Conservation (phyloP, 2,797 vertebrate species). For the Hyperoplus immaculatus region DNA sequence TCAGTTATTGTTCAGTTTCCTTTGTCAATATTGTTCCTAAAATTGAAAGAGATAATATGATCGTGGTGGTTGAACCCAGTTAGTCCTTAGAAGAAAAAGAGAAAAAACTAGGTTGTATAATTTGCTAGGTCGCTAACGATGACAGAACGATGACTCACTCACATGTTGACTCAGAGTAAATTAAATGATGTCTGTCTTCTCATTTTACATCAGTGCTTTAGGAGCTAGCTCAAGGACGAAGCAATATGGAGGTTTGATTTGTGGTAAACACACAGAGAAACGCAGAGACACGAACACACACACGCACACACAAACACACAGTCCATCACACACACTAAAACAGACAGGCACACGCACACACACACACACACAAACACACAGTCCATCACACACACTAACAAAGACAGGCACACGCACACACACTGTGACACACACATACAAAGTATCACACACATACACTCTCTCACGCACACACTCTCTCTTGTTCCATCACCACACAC, state of each 20-base stretch:
- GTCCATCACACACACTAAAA: too few relatives aligned
- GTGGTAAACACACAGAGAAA: conserved; percentile 29
- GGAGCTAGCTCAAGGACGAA: conserved; percentile 60
- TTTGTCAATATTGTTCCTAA: conserved; percentile 18
- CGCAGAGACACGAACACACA: neutral
- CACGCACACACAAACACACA: neutral
- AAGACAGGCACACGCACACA: neutral
- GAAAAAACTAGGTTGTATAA: conserved; percentile 13
- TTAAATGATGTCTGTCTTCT: conserved; percentile 46
- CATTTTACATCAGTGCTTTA: conserved; percentile 39
- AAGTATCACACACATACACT: neutral
- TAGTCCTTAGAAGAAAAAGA: neutral
- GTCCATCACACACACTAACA: too few relatives aligned
- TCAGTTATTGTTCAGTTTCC: conserved; percentile 10
- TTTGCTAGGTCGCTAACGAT: conserved; percentile 38
- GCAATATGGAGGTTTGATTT: conserved; percentile 49
- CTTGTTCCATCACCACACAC: too few relatives aligned
- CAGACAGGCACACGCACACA: neutral
- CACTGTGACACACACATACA: conserved; percentile 30
- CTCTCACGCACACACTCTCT: neutral
- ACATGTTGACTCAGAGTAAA: conserved; percentile 48
- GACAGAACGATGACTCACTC: conserved; percentile 46
- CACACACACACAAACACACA: neutral
- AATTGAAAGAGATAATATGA: conserved; percentile 32
- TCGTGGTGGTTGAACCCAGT: conserved; percentile 22